Percentiles rank a stretch among this genome's conserved stretches.
Conservation (phyloP, 2,888 invertebrate species). For the Apantesis nais region DNA sequence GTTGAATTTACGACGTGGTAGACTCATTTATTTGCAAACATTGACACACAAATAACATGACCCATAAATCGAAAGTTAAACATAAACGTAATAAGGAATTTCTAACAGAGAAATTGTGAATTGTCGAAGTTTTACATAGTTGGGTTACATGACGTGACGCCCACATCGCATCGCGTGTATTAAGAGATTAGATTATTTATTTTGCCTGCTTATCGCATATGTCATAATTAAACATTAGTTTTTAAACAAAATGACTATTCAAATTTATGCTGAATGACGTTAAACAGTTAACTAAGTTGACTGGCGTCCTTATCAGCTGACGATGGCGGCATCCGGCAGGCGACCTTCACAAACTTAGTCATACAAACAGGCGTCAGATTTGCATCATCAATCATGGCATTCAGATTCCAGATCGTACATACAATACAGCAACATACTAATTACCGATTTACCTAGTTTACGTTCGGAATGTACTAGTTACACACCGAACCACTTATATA, state of each 20-base stretch:
- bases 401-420: conserved; percentile 37
- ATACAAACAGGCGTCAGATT: conserved; percentile 60
- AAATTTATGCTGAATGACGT: conserved; percentile 34
- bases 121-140: conserved; percentile 17
- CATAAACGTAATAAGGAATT: conserved; percentile 27
- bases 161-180: conserved; percentile 40
- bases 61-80: conserved; percentile 11
- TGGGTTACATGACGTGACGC: conserved; percentile 33
- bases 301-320: conserved; percentile 65
- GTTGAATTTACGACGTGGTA: not conserved
- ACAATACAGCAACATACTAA: conserved; percentile 41
- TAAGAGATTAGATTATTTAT: conserved; percentile 34
- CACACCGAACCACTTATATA: not conserved
- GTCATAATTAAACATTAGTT: conserved; percentile 29
- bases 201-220: conserved; percentile 25
- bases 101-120: conserved; percentile 20
- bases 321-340: conserved; percentile 63
- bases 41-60: not conserved
- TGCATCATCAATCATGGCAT: conserved; percentile 62
- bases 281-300: conserved; percentile 43
- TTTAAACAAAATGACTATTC: conserved; percentile 27
- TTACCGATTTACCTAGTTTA: conserved; percentile 28
- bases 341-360: conserved; percentile 70
- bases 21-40: not conserved
- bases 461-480: conserved; percentile 3